Base-by-base conservation (phyloP, 1,140 invertebrate genomes). In the Mya arenaria region DNA sequence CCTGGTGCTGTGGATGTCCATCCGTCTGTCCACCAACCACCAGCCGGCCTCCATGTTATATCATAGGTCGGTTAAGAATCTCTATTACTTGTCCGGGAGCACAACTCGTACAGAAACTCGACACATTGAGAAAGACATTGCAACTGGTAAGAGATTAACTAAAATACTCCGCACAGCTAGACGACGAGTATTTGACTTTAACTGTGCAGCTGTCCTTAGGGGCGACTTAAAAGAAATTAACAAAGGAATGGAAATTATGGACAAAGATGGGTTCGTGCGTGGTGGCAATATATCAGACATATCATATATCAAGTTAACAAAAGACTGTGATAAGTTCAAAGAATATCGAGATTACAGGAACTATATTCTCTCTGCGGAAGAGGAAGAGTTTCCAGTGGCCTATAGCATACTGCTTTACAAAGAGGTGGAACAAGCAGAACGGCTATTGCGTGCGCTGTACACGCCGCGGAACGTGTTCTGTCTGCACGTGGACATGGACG, bases 401-500 rank as follows among this genome's bases (percentile, higher is more conserved):
- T 87, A 69, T 65, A 89, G 87, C 52, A 89, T 92, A 34, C 65
- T 91, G 30, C 83, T 91, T 75, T 91, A 89, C 81, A 85, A 86
- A 72, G 86, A 89, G 19, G 85, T 88, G 17, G 89, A 89, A 69
- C 92, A 92, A 72, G 78, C 88, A 3, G 91, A 92, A 66, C 74
- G 89, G 19, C 56, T 92, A 28, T 69, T 92, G 25, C 66, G 88
- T 4, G 85, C 86, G 13, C 89, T 92, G 34, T 92, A 92, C 73
- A 78, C 87, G 10, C 91, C 90, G 10, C 86, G 88, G 30, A 93
- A 93, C 80, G 80, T 74, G 58, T 92, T 91, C 77, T 92, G 91
- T 85, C 84, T 93, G 32, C 92, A 93, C 73, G 87, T 92, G 0
- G 92, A 93, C 63, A 56, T 32, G 15, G 85, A 88, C 58, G 60